phyloP scores from a whole-genome alignment of 2,113 vertebrate species.

The Ochotona princeps region DNA sequence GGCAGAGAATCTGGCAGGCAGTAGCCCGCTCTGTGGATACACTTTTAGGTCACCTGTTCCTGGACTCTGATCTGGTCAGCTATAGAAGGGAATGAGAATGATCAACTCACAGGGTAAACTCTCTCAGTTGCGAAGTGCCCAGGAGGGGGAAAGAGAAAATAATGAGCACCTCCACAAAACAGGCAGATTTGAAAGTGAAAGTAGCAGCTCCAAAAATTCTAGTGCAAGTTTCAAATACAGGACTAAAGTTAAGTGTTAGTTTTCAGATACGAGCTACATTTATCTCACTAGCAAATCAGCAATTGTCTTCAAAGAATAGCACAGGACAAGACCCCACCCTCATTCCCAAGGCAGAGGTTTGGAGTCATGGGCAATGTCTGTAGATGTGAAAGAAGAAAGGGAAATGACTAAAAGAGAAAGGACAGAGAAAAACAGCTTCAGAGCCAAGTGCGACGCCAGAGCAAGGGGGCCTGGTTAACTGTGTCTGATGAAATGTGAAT shows the following conservation, averaged over 20 bases:
- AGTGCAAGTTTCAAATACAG: not conserved
- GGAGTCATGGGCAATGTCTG: not conserved
- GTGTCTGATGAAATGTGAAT: not conserved
- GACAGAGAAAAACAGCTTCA: not conserved
- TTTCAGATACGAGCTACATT: not conserved
- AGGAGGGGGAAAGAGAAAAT: not conserved
- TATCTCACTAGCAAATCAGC: not conserved
- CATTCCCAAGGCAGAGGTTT: not conserved
- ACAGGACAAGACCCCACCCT: not conserved
- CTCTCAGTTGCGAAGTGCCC: not conserved
- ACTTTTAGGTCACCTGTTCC: not conserved
- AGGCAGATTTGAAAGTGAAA: not conserved
- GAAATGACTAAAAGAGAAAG: slow-evolving; percentile 1
- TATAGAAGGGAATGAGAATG: not conserved
- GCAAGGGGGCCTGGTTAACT: not conserved
- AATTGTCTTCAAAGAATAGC: slow-evolving; percentile 39
- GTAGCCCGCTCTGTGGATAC: not conserved
- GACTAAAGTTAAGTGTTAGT: not conserved
- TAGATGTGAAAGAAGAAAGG: slow-evolving; percentile 32
- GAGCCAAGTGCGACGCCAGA: not conserved
- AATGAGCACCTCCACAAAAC: not conserved
- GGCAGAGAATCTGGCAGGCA: not conserved
- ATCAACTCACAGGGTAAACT: not conserved
- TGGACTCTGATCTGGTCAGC: not conserved
- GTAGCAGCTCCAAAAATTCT: not conserved